Conservation (phyloP, 2,113 vertebrate species). For the Neotoma lepida region DNA sequence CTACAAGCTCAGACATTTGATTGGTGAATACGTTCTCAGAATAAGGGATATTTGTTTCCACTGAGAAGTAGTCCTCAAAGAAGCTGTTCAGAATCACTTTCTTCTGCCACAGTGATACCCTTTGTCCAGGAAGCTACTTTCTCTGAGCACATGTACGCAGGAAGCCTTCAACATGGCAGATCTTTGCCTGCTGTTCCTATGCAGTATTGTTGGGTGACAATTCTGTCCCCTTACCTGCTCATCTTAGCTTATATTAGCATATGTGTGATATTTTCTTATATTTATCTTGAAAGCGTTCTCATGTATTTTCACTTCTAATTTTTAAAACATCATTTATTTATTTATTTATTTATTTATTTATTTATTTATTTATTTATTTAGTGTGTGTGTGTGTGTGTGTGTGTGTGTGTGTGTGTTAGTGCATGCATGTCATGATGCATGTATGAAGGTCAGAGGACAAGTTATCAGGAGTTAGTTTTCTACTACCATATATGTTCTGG, state of each 20-base stretch:
- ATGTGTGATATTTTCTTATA: neutral
- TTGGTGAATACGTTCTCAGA: neutral
- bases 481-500: too few relatives aligned
- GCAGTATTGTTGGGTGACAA: neutral
- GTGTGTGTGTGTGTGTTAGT: neutral
- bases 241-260: neutral
- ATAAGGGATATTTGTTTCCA: neutral
- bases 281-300: neutral
- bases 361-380: too few relatives aligned
- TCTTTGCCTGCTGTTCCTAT: neutral
- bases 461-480: neutral
- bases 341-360: neutral
- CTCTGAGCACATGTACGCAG: neutral
- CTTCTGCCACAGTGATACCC: neutral
- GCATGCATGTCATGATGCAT: neutral
- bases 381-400: too few relatives aligned
- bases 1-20: neutral
- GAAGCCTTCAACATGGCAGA: neutral
- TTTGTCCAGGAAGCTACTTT: neutral
- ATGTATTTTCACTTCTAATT: neutral
- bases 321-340: neutral
- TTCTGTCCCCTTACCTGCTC: neutral
- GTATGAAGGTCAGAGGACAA: neutral
- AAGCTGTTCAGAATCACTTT: constrained; percentile 18
- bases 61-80: neutral